Percentiles rank a stretch among this genome's conserved stretches.
These are phyloP conservation scores for Cuniculus paca DNA, from an alignment of 2,797 vertebrate genomes.

Conservation along the genomic window DNA sequence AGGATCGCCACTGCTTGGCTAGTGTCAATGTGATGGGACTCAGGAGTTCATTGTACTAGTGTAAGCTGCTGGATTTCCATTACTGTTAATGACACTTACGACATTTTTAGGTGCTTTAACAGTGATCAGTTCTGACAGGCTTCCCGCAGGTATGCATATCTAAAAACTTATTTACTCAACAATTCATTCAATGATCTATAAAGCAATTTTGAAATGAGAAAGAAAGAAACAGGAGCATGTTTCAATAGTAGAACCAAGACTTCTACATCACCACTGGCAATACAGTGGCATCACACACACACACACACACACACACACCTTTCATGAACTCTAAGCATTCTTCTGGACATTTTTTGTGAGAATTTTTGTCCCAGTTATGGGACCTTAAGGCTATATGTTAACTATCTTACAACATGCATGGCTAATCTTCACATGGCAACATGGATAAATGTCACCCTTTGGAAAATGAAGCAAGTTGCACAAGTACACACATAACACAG, in stretches of 20 bases:
- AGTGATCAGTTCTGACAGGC: not conserved
- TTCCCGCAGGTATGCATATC: not conserved
- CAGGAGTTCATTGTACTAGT: not conserved
- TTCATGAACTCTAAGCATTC: not conserved
- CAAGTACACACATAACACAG: not conserved
- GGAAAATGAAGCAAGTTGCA: not conserved
- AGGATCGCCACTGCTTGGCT: not conserved
- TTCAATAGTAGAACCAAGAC: not conserved
- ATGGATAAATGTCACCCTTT: not conserved
- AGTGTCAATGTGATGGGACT: not conserved
- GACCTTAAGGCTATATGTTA: not conserved
- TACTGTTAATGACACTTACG: not conserved
- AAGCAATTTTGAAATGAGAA: constrained; percentile 46
- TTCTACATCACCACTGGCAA: not conserved
- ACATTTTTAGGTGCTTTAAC: not conserved
- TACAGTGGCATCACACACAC: not conserved
- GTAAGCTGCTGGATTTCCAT: not conserved
- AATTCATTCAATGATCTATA: not conserved
- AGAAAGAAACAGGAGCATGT: not conserved
- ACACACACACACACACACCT: not conserved
- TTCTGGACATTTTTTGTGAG: not conserved
- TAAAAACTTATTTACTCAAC: not conserved
- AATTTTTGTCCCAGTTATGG: not conserved
- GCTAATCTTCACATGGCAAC: not conserved
- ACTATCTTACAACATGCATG: not conserved